A percentile compares a stretch with the other conserved stretches of the same genome.
Conservation (phyloP, 2,797 vertebrate species). For the Lithobates sylvaticus region DNA sequence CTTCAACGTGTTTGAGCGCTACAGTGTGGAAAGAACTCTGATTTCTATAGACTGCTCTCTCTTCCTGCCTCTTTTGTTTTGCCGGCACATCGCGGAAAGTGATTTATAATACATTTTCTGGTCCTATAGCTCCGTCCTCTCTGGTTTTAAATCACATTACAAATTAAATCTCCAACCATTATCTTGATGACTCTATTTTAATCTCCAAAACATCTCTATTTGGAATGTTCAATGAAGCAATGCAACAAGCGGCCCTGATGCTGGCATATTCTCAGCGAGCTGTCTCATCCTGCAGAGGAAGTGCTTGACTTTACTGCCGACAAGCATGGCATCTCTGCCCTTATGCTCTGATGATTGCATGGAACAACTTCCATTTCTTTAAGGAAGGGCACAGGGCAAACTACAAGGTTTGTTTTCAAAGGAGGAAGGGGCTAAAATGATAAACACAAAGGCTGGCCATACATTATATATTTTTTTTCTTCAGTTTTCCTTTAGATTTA, state of each 20-base stretch:
- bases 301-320: background rate
- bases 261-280: slow-evolving; percentile 26
- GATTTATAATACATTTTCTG: slow-evolving; percentile 44
- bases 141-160: slow-evolving; percentile 47
- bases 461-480: too few species aligned
- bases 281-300: slow-evolving; percentile 5
- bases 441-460: too few species aligned
- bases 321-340: background rate
- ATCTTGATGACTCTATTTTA: slow-evolving; percentile 54
- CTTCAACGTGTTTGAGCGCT: slow-evolving; percentile 18
- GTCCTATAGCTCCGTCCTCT: slow-evolving; percentile 20
- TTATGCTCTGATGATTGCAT: background rate
- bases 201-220: slow-evolving; percentile 40
- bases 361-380: too few species aligned
- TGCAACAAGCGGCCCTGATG: slow-evolving; percentile 19
- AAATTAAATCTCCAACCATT: slow-evolving; percentile 42
- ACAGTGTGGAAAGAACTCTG: slow-evolving; percentile 17
- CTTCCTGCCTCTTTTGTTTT: slow-evolving; percentile 4
- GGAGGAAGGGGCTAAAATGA: too few species aligned
- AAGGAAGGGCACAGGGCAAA: too few species aligned
- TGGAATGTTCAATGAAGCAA: slow-evolving; percentile 41
- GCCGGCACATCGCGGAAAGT: background rate
- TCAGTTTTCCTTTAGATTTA: too few species aligned
- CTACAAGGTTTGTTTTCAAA: too few species aligned
- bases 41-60: slow-evolving; percentile 23